Conservation (phyloP, 2,113 vertebrate species). For the Stigmatopora nigra region DNA sequence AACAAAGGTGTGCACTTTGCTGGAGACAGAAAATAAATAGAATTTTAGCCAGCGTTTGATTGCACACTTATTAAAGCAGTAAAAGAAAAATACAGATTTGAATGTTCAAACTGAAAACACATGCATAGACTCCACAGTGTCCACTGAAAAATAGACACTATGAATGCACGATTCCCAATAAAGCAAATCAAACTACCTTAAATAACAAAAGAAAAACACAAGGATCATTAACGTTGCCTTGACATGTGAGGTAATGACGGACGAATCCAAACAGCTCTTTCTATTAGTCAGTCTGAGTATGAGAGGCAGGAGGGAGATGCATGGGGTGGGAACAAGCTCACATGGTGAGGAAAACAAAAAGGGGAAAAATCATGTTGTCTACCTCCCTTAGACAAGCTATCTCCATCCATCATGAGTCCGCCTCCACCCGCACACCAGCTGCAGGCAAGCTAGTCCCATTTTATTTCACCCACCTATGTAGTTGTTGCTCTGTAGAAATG, state of each 20-base stretch:
- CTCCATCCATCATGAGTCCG: slow-evolving; percentile 43
- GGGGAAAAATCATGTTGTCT: slow-evolving; percentile 11
- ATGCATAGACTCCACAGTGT: not conserved
- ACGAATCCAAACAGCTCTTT: slow-evolving; percentile 46
- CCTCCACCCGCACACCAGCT: slow-evolving; percentile 28
- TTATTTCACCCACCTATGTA: slow-evolving; percentile 16
- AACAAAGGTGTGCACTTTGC: not conserved
- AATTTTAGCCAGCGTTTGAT: not conserved
- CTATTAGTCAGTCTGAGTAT: slow-evolving; percentile 53
- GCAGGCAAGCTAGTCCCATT: slow-evolving; percentile 33
- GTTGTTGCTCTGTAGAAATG: slow-evolving; percentile 2
- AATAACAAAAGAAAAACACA: slow-evolving; percentile 6
- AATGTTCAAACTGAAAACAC: not conserved
- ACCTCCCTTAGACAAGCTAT: slow-evolving; percentile 20
- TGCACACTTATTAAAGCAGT: not conserved
- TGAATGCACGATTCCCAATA: not conserved
- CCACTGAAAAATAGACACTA: not conserved
- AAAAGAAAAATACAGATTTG: not conserved
- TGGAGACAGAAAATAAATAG: not conserved
- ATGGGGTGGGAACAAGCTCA: slow-evolving; percentile 48
- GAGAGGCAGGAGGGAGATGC: slow-evolving; percentile 31
- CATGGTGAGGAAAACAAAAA: slow-evolving; percentile 43
- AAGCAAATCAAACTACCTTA: not conserved
- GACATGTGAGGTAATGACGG: slow-evolving; percentile 38
- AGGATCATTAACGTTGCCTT: slow-evolving; percentile 17